Evolutionary conservation across 1,140 invertebrate genomes (phyloP).

Genomic region (Drosophila littoralis): DNA sequence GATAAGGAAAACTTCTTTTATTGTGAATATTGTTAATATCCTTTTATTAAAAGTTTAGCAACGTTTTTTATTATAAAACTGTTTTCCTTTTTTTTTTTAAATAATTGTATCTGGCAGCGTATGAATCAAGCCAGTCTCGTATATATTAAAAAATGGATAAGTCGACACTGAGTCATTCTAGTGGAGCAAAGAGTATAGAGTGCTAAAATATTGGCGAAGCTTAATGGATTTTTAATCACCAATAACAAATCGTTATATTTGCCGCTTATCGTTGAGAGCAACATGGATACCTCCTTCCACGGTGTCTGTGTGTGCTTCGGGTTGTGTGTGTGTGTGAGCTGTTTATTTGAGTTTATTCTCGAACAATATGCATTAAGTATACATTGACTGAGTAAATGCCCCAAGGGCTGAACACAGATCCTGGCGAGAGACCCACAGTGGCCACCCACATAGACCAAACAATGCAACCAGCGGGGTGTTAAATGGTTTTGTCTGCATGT

Average conservation of each 20-base stretch:
- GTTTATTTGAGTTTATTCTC: constrained; percentile 37
- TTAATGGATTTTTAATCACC: constrained; percentile 79
- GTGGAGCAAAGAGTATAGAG: constrained; percentile 35
- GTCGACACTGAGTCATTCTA: constrained; percentile 2
- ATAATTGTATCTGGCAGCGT: neutral
- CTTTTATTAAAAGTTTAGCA: no score
- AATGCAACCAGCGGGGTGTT: constrained; percentile 78
- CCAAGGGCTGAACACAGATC: constrained; percentile 12
- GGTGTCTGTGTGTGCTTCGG: constrained; percentile 9
- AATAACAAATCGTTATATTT: constrained; percentile 48
- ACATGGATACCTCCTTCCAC: constrained; percentile 8
- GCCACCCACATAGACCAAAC: constrained; percentile 44
- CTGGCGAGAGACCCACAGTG: constrained; percentile 5
- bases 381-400: constrained; percentile 42
- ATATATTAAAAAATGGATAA: constrained; percentile 37
- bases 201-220: constrained; percentile 36
- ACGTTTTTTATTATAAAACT: no score
- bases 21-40: no score
- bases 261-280: constrained; percentile 27
- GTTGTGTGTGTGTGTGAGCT: constrained; percentile 16
- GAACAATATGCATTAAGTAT: constrained; percentile 48
- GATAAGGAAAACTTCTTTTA: no score
- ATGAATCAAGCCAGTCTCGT: constrained; percentile 2
- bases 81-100: no score
- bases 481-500: constrained; percentile 82